phyloP scores from a whole-genome alignment of 2,113 vertebrate species.

The Phocoena phocoena region DNA sequence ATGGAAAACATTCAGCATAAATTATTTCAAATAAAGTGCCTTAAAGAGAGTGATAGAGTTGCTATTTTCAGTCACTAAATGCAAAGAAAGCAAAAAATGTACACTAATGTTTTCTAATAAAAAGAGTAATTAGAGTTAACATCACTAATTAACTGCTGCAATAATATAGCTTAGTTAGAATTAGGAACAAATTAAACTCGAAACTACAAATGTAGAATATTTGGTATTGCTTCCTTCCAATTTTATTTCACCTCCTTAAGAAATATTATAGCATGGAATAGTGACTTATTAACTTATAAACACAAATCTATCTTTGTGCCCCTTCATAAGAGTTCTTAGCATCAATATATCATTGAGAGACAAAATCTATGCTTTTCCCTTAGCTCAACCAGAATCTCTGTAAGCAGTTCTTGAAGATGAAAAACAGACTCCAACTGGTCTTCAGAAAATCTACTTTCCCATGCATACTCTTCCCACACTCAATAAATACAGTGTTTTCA shows the following conservation, averaged over 20 bases:
- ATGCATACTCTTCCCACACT: constrained; percentile 65
- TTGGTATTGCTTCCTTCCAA: constrained; percentile 56
- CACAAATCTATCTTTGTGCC: constrained; percentile 67
- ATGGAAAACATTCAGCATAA: background rate
- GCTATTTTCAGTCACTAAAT: background rate
- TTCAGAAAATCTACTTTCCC: constrained; percentile 69
- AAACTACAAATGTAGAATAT: constrained; percentile 35
- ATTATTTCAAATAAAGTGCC: constrained; percentile 2
- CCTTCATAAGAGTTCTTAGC: constrained; percentile 38
- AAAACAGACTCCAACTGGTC: constrained; percentile 56
- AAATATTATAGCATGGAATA: constrained; percentile 55
- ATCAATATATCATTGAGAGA: constrained; percentile 72
- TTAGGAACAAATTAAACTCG: constrained; percentile 20
- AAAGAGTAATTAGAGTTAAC: background rate
- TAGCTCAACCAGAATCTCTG: constrained; percentile 59
- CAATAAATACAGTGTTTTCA: constrained; percentile 64
- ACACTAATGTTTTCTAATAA: background rate
- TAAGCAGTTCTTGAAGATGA: constrained; percentile 61
- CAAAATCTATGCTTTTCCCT: constrained; percentile 60
- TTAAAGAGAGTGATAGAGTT: background rate
- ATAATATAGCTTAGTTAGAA: background rate
- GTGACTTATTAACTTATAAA: constrained; percentile 58
- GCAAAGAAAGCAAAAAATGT: constrained; percentile 7
- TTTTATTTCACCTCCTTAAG: constrained; percentile 71
- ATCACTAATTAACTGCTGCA: background rate